Evolutionary conservation across 2,888 invertebrate species (phyloP), one percentile per base, ranked within the genome.

Genomic region (Atrina japonica): DNA sequence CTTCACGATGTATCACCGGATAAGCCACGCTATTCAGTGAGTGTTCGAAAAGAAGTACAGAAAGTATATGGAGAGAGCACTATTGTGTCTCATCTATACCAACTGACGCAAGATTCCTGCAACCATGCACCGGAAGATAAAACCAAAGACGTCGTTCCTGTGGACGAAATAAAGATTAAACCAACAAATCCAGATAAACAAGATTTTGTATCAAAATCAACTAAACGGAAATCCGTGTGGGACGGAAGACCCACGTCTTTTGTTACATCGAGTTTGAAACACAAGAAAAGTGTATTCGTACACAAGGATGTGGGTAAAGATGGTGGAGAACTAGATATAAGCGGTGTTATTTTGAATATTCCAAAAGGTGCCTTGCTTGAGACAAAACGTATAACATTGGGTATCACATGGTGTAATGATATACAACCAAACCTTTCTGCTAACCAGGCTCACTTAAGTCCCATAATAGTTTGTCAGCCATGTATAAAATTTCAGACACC

Each of bases 381-480:
- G 30, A 40, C 61, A 2, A 76, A 52, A 9, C 30, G 65, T 25
- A 66, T 82, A 9, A 70, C 77, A 25, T 23, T 82, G 1, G 82
- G 82, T 16, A 53, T 80, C 1, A 47, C 74, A 18, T 82, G 80
- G 82, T 70, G 78, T 25, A 64, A 73, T 29, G 55, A 66, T 3
- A 58, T 70, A 25, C 29, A 41, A 5, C 82, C 82, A 14, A 29
- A 52, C 3, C 56, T 82, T 5, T 60, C 65, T 18, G 73, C 66
- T 41, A 70, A 68, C 23, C 55, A 77, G 35, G 49, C 76, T 6
- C 45, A 76, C 25, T 59, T 82, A 18, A 81, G 82, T 61, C 82
- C 82, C 3, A 35, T 82, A 3, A 70, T 82, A 1, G 66, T 82
- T 1, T 82, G 82, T 55, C 78, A 82, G 35, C 82, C 82, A 1